phyloP scores from a whole-genome alignment of 2,113 vertebrate species.

The Pelmatolapia mariae region DNA sequence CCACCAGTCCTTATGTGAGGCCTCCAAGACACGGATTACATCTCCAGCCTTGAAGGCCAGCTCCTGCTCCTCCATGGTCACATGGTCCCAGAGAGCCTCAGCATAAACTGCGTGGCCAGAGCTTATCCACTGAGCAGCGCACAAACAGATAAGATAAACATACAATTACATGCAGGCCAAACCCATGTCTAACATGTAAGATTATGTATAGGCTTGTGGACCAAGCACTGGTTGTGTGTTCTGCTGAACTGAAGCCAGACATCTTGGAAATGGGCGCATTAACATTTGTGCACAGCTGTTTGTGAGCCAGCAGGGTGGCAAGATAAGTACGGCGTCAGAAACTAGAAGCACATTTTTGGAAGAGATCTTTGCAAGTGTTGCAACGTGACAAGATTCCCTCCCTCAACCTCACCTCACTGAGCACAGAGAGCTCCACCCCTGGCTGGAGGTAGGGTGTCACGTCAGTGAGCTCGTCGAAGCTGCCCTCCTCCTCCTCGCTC shows the following conservation, averaged over 20 bases:
- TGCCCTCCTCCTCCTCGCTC: conserved; percentile 93
- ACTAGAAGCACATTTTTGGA: not conserved
- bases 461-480: conserved; percentile 87
- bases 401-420: conserved; percentile 83
- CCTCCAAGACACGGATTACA: conserved; percentile 92
- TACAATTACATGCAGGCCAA: conserved; percentile 50
- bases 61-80: conserved; percentile 98
- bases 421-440: conserved; percentile 86
- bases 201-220: conserved; percentile 34
- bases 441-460: conserved; percentile 86
- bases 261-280: conserved; percentile 15
- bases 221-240: not conserved
- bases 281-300: not conserved
- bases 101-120: conserved; percentile 78
- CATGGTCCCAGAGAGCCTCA: conserved; percentile 97
- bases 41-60: conserved; percentile 96
- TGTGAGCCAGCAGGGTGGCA: not conserved
- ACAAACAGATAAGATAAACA: conserved; percentile 40
- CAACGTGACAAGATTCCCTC: not conserved
- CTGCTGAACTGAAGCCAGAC: not conserved
- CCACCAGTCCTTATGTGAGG: conserved; percentile 96
- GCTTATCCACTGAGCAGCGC: conserved; percentile 57
- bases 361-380: not conserved
- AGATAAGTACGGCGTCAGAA: not conserved
- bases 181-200: conserved; percentile 33